These are phyloP conservation scores for Cydia splendana DNA, from an alignment of 1,140 invertebrate genomes.

Conservation along the genomic window DNA sequence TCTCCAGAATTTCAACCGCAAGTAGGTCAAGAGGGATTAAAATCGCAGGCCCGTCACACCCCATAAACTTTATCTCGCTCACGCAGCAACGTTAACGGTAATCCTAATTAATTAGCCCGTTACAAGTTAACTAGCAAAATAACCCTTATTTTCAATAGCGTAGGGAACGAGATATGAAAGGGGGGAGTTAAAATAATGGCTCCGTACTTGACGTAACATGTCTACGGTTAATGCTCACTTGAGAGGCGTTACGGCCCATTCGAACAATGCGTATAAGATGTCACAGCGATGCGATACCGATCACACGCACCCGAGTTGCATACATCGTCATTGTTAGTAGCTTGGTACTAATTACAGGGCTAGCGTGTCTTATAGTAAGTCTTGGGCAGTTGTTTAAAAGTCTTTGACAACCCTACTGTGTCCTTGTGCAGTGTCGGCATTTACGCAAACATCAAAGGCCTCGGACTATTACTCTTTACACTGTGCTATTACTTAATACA, in stretches of 20 bases:
- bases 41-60: conserved; percentile 58
- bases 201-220: not conserved
- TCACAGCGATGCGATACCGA: no score
- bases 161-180: not conserved
- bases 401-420: no score
- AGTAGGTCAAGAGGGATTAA: conserved; percentile 56
- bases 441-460: no score
- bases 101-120: conserved; percentile 74
- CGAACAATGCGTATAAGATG: no score
- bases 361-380: no score
- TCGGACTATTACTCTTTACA: no score
- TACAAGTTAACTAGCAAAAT: conserved; percentile 46
- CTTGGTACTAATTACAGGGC: no score
- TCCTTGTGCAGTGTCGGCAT: no score
- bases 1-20: conserved; percentile 33
- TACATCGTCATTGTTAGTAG: no score
- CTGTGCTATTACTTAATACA: no score
- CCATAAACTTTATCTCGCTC: conserved; percentile 67
- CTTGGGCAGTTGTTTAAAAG: no score
- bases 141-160: not conserved
- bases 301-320: no score
- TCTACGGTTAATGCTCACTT: conserved; percentile 25
- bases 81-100: conserved; percentile 54
- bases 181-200: conserved; percentile 16
- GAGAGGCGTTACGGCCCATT: not conserved